Percentiles rank a stretch among this genome's conserved stretches.
Evolutionary conservation across 37 sponge, comb jelly and placozoan species (phyloP).

Genomic region (Hormiphora californensis): DNA sequence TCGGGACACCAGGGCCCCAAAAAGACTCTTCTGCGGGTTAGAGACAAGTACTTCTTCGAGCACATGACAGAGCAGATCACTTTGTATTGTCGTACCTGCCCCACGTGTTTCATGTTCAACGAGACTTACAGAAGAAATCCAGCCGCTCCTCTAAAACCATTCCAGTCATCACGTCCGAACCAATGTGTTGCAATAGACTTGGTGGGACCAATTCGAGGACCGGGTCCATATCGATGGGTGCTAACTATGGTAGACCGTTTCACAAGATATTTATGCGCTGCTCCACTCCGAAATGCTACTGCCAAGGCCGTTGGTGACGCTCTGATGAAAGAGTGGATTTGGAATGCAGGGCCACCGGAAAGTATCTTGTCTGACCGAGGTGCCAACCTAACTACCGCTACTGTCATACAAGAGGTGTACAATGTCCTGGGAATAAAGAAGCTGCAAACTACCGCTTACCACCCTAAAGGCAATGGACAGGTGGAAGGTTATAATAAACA

Average conservation of each 20-base stretch:
- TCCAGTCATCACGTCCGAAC: not conserved
- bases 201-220: not conserved
- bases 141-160: constrained; percentile 14
- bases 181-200: not conserved
- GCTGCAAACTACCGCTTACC: not conserved
- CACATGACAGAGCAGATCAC: not conserved
- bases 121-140: not conserved
- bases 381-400: not conserved
- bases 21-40: constrained; percentile 4
- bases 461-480: constrained; percentile 10
- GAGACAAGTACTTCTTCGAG: constrained; percentile 27
- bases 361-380: not conserved
- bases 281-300: not conserved
- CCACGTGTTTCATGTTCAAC: not conserved
- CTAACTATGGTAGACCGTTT: constrained; percentile 3
- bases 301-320: not conserved
- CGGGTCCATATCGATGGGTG: not conserved
- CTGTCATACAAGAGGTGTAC: not conserved
- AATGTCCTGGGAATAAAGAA: not conserved
- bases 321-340: constrained; percentile 37
- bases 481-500: not conserved
- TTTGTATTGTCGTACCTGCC: not conserved
- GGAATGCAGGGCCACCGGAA: not conserved
- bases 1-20: constrained; percentile 1
- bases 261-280: not conserved